Base-by-base conservation (phyloP, 1,140 invertebrate genomes). In the Orius insidiosus region DNA sequence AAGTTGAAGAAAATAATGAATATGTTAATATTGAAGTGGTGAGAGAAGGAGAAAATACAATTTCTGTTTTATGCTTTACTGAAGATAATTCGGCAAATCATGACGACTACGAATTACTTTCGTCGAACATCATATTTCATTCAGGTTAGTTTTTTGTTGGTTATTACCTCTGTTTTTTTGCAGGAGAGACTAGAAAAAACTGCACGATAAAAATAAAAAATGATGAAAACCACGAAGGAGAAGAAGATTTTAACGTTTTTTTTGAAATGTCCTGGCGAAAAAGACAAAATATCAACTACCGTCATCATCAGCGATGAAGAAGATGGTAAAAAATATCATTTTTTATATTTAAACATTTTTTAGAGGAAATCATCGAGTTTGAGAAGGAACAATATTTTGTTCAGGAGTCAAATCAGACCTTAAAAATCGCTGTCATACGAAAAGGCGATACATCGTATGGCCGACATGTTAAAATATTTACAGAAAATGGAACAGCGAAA, bases 171-270 rank as follows among this genome's bases (percentile, higher is more conserved):
- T n/a, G n/a, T 19, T 11, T 24, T 13, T 15, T 34, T 38, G n/a
- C n/a, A 47, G 46, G 46, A 33, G 46, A 47, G 8, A 19, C 13
- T 13, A 30, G 30, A 14, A 47, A 41, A 32, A 47, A 42, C 15
- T 47, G 46, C 24, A 16, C 11, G 16, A 24, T 47, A 5, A 18
- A 10, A 8, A 31, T 47, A 5, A 31, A 41, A 13, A 38, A 47
- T 24, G 46, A 47, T 37, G 16, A 30, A 6, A 13, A 5, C 11
- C 31, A 18, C 36, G 46, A 47, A 30, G 24, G 34, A 9, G 32
- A 13, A 13, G 46, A 47, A 24, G 19, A 40, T 8, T 47, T 47
- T 15, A 47, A 18, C 11, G 10, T 47, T 8, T 19, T 11, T 11
- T n/a, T 37, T 47, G 1, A 47, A 41, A 34, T 18, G 35, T n/a